Evolutionary conservation across 2,888 invertebrate species (phyloP).

Genomic region (Coleophora deauratella): DNA sequence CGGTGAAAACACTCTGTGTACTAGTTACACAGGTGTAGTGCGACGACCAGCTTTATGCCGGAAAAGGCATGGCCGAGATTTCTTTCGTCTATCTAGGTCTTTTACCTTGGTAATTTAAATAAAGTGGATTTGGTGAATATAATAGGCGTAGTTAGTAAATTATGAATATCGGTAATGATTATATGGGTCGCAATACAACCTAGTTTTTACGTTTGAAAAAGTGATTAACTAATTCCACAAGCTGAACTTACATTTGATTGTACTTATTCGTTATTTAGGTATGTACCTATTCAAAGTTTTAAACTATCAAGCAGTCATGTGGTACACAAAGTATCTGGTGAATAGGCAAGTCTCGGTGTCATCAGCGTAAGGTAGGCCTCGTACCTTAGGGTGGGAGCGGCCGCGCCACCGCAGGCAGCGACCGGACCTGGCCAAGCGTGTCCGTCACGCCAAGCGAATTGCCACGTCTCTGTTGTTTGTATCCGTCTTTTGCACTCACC

Average conservation of each 20-base stretch:
- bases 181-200: no score
- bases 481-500: no score
- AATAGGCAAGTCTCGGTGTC: slow-evolving; percentile 29
- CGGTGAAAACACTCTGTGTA: slow-evolving; percentile 22
- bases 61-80: slow-evolving; percentile 31
- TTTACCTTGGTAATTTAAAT: not conserved
- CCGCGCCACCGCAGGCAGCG: slow-evolving; percentile 26
- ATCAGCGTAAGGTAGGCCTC: slow-evolving; percentile 10
- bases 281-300: no score
- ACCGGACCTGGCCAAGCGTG: slow-evolving; percentile 46
- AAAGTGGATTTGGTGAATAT: no score
- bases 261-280: no score
- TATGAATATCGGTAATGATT: no score
- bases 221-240: no score
- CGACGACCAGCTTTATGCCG: slow-evolving; percentile 14
- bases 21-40: slow-evolving; percentile 13
- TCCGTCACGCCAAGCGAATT: slow-evolving; percentile 48
- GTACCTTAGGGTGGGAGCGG: slow-evolving; percentile 16
- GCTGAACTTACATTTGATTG: no score
- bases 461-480: no score
- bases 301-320: not conserved
- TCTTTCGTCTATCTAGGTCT: slow-evolving; percentile 15
- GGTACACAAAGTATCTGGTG: not conserved
- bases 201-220: no score
- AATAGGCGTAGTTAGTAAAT: no score